Conservation (phyloP, 2,113 vertebrate genomes). For the Tretioscincus oriximinensis region DNA sequence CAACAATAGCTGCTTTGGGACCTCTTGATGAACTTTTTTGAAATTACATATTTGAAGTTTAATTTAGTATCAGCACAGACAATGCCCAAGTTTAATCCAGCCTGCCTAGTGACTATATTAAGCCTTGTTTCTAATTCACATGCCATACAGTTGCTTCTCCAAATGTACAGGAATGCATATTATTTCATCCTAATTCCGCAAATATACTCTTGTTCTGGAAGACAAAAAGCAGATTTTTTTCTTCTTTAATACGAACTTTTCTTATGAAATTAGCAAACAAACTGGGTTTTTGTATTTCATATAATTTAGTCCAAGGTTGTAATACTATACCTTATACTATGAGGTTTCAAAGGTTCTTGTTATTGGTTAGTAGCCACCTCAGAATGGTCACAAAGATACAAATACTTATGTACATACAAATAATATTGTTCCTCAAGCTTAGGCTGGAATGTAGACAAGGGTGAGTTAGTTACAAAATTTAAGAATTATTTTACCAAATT, state of each 20-base stretch:
- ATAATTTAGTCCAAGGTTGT: not conserved
- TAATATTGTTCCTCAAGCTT: not conserved
- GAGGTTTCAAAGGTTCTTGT: not conserved
- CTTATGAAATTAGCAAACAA: not conserved
- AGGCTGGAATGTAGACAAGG: not conserved
- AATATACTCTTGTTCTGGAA: not conserved
- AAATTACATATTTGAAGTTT: not conserved
- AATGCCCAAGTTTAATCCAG: not conserved
- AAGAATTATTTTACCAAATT: slow-evolving; percentile 1
- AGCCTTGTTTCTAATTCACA: not conserved
- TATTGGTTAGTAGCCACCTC: not conserved
- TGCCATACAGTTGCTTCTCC: not conserved
- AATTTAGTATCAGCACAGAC: not conserved
- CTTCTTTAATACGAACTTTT: not conserved
- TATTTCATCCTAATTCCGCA: not conserved
- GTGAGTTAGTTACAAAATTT: not conserved
- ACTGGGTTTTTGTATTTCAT: not conserved
- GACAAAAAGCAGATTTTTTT: not conserved
- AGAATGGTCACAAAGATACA: too few species aligned
- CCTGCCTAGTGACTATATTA: not conserved
- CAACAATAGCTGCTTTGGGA: not conserved
- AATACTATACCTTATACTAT: not conserved
- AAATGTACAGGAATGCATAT: not conserved
- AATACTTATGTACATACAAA: too few species aligned
- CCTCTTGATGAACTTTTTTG: not conserved